Base-by-base conservation (phyloP, 1,140 invertebrate species). In the Trypoxylus dichotomus region DNA sequence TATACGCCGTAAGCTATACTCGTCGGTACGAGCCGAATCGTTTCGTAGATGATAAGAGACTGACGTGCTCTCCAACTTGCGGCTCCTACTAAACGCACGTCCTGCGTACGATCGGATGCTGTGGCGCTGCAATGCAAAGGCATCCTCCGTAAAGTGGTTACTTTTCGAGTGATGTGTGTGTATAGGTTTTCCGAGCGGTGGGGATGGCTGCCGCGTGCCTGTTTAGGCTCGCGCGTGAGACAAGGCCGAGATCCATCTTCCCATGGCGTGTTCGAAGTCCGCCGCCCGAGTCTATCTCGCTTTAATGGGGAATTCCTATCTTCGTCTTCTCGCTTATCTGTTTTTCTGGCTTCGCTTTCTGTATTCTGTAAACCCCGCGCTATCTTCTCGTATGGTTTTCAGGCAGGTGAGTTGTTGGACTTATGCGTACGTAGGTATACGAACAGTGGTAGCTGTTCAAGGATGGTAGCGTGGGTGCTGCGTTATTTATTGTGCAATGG, bases 211-310 rank as follows among this genome's bases (percentile, higher is more conserved):
- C 72, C 72, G 72, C 72, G 72, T 74, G 72, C 72, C 72, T 74
- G 72, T n/a, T 19, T 37, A 43, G 72, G 72, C 72, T 21, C 72
- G 72, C 72, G 72, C 72, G 72, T 74, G 72, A 74, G 72, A 74
- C 72, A 74, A 74, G 72, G 72, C 72, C 72, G 72, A 74, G 72
- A 74, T 74, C 72, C 72, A 74, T 74, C 72, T 74, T 74, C 72
- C 72, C 72, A 74, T 74, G 72, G 72, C 72, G 72, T 74, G 72
- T 29, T 74, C 72, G 41, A 43, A 74, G 72, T 42, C 72, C 37
- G 72, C 29, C 63, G 63, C 29, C 24, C 63, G 25, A 32, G n/a
- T 74, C 72, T 3, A 11, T 68, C 60, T 54, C 47, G 13, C 2
- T 54, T 54, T 15, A 54, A n/a, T 6, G 2, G 47, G 47, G 47